Percentiles rank a stretch among this genome's conserved stretches.
Conservation (phyloP, 2,113 vertebrate genomes). For the Pogona vitticeps region DNA sequence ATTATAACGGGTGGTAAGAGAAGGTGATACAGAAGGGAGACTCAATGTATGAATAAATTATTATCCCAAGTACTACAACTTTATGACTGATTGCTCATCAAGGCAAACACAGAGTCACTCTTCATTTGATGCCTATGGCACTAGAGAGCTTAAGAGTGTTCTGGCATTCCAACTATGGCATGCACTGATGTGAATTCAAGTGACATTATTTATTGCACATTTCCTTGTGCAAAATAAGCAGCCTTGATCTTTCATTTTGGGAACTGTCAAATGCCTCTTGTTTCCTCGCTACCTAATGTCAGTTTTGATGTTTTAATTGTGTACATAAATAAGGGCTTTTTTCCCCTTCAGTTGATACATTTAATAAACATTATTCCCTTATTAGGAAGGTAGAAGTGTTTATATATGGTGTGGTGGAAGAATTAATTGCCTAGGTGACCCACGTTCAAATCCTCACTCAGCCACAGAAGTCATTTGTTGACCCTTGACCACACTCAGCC, state of each 20-base stretch:
- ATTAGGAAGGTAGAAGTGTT: neutral
- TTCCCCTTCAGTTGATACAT: neutral
- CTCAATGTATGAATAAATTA: neutral
- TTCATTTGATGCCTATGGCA: slow-evolving; percentile 49
- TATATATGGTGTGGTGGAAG: too few relatives aligned
- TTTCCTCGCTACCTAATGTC: slow-evolving; percentile 41
- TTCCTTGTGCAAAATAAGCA: slow-evolving; percentile 31
- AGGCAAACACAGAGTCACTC: slow-evolving; percentile 2
- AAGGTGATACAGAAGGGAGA: slow-evolving; percentile 11
- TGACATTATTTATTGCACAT: slow-evolving; percentile 12
- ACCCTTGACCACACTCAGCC: too few relatives aligned
- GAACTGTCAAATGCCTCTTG: slow-evolving; percentile 38
- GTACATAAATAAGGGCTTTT: slow-evolving; percentile 37
- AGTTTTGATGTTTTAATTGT: slow-evolving; percentile 38
- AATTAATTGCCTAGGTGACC: too few relatives aligned
- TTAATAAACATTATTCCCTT: slow-evolving; percentile 12
- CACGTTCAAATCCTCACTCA: too few relatives aligned
- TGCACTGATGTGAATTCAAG: slow-evolving; percentile 22
- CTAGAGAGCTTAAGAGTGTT: slow-evolving; percentile 32
- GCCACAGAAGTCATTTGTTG: too few relatives aligned
- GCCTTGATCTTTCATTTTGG: slow-evolving; percentile 50
- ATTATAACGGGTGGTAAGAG: slow-evolving; percentile 14
- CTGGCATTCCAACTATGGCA: slow-evolving; percentile 42
- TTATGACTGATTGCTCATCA: neutral
- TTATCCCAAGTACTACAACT: slow-evolving; percentile 7